Evolutionary conservation across 2,113 vertebrate species (phyloP), one percentile per base, ranked within the genome.

Genomic region (Chionomys nivalis): DNA sequence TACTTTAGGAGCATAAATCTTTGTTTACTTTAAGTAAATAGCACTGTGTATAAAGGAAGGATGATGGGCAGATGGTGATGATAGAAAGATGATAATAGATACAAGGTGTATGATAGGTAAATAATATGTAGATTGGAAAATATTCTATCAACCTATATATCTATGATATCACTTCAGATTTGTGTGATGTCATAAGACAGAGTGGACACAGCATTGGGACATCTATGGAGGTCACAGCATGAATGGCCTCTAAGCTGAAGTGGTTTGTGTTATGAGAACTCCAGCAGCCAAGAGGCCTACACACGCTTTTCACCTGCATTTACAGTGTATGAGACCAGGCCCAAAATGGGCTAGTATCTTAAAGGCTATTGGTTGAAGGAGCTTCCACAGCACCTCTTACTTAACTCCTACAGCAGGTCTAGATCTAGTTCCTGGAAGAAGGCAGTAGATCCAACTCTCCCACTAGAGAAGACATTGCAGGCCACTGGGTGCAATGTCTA

Each of bases 161-260:
- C 49, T 23, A 42, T 63, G n/a, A 42, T 17, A 81, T 42, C 42
- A 7, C 61, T 47, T 31, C 12, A 70, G n/a, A 21, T 11, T 6
- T 24, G 16, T 1, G 0, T 0, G 0, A 0, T 28, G 11, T 65
- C 4, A 3, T 23, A 3, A 23, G 23, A 11, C 36, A 24, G 65
- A 58, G 31, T 14, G 12, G 9, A 61, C 12, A 36, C 33, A 24
- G 28, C 8, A 9, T 1, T 31, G 11, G 36, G 8, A 36, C n/a
- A 8, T 1, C 31, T 23, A 31, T 17, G 4, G 33, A 75, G 23
- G 19, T 23, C 47, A 72, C 10, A 10, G 44, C 83, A 39, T 9
- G 26, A 47, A 19, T 63, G 21, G 49, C 13, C 31, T 9, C 16
- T 11, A 42, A 55, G 49, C 52, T 8, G 7, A 33, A 86, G 23